Evolutionary conservation across 2,797 vertebrate species (phyloP), one percentile per base, ranked within the genome.

Genomic region (Enteromius mattozi): DNA sequence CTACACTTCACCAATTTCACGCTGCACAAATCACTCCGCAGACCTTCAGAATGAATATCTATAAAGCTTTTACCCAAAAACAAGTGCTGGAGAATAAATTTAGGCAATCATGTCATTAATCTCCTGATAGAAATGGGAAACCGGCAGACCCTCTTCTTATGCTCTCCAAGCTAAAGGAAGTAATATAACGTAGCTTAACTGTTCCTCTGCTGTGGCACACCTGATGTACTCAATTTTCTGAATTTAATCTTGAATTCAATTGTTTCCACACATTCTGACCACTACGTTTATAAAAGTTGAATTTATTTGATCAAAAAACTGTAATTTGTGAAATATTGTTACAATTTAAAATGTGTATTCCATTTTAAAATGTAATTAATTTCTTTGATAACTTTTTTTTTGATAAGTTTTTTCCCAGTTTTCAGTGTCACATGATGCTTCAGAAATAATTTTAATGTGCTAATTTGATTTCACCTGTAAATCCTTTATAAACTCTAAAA

Each of bases 1-100:
- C 90, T 91, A 86, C 85, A 89, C 91, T 91, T 85, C 54, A 86
- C 88, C 90, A 91, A 87, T 90, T 92, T 84, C 90, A 86, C 14
- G 37, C 88, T 27, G 88, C 79, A 78, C 89, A 91, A 90, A 93
- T 93, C 90, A 92, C 86, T 88, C 88, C 59, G 89, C 81, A 85
- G 86, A 90, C 91, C 91, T 94, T 92, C 89, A 92, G 86, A 92
- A 91, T 88, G 89, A 91, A 92, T 92, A 88, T 89, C 88, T 2
- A 81, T 90, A 91, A 93, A 92, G 91, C 91, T 92, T 92, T 92
- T 89, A 86, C 90, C 92, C 88, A 86, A 90, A 89, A 85, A 89
- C 86, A 89, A 92, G 90, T 90, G 91, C 66, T 6, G 86, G 85
- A 89, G 91, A 91, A 93, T 93, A 94, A 92, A 95, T 93, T 91